Percentiles rank a stretch among this genome's conserved stretches.
These are phyloP conservation scores for Gadus chalcogrammus DNA, from an alignment of 2,113 vertebrate genomes.

Conservation along the genomic window DNA sequence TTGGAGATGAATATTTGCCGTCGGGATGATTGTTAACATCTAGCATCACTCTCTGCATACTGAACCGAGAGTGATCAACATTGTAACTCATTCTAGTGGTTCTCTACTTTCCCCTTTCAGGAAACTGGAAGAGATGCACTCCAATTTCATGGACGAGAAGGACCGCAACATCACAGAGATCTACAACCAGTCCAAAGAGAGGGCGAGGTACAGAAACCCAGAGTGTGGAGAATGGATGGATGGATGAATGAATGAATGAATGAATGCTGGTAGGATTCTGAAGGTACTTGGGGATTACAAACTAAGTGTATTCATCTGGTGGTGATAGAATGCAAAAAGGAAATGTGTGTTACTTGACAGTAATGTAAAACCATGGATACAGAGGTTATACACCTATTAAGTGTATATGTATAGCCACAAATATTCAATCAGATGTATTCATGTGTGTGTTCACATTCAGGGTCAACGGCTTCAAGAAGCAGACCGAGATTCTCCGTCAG, in stretches of 20 bases:
- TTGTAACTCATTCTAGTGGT: conserved; percentile 11
- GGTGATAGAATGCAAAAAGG: no score
- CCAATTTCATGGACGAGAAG: conserved; percentile 81
- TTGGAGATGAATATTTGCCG: no score
- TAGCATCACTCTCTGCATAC: no score
- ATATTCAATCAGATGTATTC: no score
- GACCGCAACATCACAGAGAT: conserved; percentile 77
- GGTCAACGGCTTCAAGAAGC: conserved; percentile 74
- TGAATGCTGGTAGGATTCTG: no score
- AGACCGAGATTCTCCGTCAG: conserved; percentile 75
- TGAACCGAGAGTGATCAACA: no score
- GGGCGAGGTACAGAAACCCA: conserved; percentile 65
- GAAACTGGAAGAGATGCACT: conserved; percentile 80
- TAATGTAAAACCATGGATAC: no score
- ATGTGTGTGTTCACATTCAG: conserved; percentile 48
- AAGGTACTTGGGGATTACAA: no score
- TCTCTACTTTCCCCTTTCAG: conserved; percentile 54
- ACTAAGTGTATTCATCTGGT: not conserved
- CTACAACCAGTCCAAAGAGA: conserved; percentile 80
- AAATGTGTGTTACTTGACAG: no score
- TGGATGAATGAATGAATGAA: no score
- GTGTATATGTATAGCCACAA: not conserved
- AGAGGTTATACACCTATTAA: not conserved
- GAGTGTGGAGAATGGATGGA: no score
- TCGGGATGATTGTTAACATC: no score